Evolutionary conservation across 2,797 vertebrate genomes (phyloP), one percentile per base, ranked within the genome.

Genomic region (Ptychadena robeensis): DNA sequence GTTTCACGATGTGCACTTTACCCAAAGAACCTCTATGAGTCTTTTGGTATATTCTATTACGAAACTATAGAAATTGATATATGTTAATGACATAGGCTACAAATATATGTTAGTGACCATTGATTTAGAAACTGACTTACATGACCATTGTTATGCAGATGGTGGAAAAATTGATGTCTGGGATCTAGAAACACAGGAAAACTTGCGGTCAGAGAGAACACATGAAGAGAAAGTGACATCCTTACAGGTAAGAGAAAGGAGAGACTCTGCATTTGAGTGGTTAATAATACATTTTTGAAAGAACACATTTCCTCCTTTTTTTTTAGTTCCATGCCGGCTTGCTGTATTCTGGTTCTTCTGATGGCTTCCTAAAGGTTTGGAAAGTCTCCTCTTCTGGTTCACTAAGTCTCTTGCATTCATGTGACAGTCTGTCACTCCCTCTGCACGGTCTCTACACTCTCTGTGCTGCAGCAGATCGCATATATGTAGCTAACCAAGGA

Each of bases 101-200:
- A 15, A 44, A 15, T 40, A 40, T 40, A 3, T n/a, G n/a, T n/a
- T 44, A 44, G 38, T 53, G 44, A 8, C 18, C 18, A 3, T 53
- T 22, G 18, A 48, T 18, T 22, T 15, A 53, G 8, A 35, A 53
- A 53, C 1, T 53, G 4, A 53, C 25, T n/a, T 25, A 61, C 25
- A 28, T 11, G 1, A 10, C 28, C 25, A 7, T 53, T 53, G 37
- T 66, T 8, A 57, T 85, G 18, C 61, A 86, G 95, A 95, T 15
- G 95, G 91, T 75, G 95, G 95, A 68, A 96, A 96, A 88, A 91
- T 96, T 88, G 94, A 95, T 79, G 92, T 90, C 83, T 95, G 95
- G 94, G 93, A 91, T 91, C 94, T 94, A 92, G 86, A 88, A 85
- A 91, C 91, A 74, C 92, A 93, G 72, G 89, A 94, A 38, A 94